Base-by-base conservation (phyloP, 2,888 invertebrate genomes). In the Aricia artaxerxes region DNA sequence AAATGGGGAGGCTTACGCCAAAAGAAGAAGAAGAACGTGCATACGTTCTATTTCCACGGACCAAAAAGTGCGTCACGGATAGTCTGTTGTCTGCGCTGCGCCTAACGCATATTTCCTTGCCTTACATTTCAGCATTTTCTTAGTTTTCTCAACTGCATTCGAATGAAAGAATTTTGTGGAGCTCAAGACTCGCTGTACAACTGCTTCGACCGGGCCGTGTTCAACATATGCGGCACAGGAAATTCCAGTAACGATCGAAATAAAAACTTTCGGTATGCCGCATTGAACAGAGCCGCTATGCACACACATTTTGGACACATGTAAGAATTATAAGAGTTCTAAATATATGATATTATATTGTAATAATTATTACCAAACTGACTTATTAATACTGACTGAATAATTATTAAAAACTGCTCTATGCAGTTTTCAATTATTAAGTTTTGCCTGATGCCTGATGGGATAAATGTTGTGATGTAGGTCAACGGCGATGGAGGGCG, bases 251-350 rank as follows among this genome's bases (percentile, higher is more conserved):
- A 91, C 72, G 93, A 94, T 78, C 91, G 91, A 82, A 94, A 94
- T 81, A 96, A 96, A 86, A 97, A 96, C 72, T 97, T 97, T 86
- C 95, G 98, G 86, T 99, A 97, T 88, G 98, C 98, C 6, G 97
- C 98, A 31, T 94, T 99, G n/a, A 98, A 98, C 89, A 94, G 99
- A 82, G 98, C 98, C 0, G 97, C 98, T 38, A 95, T 98, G 85
- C 98, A 98, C 89, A 97, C 97, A 76, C 96, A 97, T 84, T 98
- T 98, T 90, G 97, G 96, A 78, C 97, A 97, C 87, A 96, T 95
- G 97, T 97, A 91, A 88, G 90, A 9, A 35, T 64, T 4, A 64
- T 64, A 64, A 31, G 31, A 31, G 11, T 49, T 75, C 24, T 44
- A 24, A 53, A 53, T 76, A 76, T 6, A 31, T 40, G 24, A 49